A percentile compares a stretch with the other conserved stretches of the same genome.
Evolutionary conservation across 2,888 invertebrate genomes (phyloP).

Genomic region (Acronicta aceris): DNA sequence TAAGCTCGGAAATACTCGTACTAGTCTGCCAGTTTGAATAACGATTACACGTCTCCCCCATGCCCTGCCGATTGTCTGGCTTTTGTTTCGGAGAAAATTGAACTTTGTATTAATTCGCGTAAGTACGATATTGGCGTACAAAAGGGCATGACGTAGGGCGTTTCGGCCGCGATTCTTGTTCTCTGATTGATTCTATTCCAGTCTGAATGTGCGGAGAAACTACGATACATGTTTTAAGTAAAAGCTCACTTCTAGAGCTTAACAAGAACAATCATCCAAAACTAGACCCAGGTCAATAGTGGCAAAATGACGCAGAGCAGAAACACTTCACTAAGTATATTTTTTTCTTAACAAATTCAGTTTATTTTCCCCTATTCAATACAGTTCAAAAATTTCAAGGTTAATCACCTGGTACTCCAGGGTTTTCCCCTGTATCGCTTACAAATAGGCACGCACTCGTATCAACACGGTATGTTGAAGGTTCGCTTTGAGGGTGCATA

Average conservation of each 20-base stretch:
- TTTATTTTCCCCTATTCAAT: not conserved
- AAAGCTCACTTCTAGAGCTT: slow-evolving; percentile 19
- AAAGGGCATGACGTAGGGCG: slow-evolving; percentile 41
- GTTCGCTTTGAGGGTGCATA: slow-evolving; percentile 7
- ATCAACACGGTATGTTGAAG: slow-evolving; percentile 9
- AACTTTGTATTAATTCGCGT: slow-evolving; percentile 58
- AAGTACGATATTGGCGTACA: slow-evolving; percentile 53
- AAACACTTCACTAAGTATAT: too few species aligned
- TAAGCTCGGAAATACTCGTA: slow-evolving; percentile 74
- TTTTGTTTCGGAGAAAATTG: slow-evolving; percentile 63
- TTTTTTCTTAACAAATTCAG: not conserved
- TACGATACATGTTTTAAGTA: slow-evolving; percentile 31
- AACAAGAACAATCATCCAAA: not conserved
- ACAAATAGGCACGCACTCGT: not conserved
- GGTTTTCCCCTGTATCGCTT: slow-evolving; percentile 3
- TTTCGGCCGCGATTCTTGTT: slow-evolving; percentile 50
- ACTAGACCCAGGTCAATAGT: too few species aligned
- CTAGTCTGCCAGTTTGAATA: slow-evolving; percentile 81
- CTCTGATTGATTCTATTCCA: slow-evolving; percentile 71
- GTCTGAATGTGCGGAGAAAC: slow-evolving; percentile 59
- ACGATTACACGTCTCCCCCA: slow-evolving; percentile 82
- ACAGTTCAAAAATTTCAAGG: not conserved
- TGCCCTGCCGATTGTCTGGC: slow-evolving; percentile 77
- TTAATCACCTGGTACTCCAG: slow-evolving; percentile 3
- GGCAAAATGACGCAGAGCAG: too few species aligned